Base-by-base conservation (phyloP, 1,140 invertebrate genomes). In the Cecropterus lyciades region DNA sequence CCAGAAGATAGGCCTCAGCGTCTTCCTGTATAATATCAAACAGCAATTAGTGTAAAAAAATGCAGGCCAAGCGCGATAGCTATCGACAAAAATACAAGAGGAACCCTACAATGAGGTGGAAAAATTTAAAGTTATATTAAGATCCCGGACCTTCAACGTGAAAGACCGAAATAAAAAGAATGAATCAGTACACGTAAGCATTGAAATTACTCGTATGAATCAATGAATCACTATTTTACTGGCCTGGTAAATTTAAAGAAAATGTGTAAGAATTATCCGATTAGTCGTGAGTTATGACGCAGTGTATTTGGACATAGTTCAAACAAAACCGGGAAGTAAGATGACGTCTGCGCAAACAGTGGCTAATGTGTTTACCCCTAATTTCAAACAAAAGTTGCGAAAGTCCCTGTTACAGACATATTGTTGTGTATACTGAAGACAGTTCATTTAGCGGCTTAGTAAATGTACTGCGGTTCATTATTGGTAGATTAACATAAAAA, bases 301-400 rank as follows among this genome's bases (percentile, higher is more conserved):
- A 75, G 80, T 83, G 20, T 87, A 80, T 87, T 82, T 81, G 83
- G 80, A 81, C 82, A 85, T 55, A 81, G 80, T 88, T 88, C 84
- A 88, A 90, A 90, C 85, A 88, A 77, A 70, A 63, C 68, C 66
- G 64, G 71, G 67, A 75, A 69, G 77, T 79, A 84, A 80, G 72
- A 73, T 75, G 77, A 75, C 80, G 81, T 81, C 81, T 88, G 87
- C 74, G 74, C 84, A 90, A 90, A 89, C 87, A 87, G 75, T 74
- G 83, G 81, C 82, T 86, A 90, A 90, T 90, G 87, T 86, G 86
- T 88, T 90, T 90, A 84, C 85, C 75, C 79, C 73, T 80, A 79
- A 85, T 82, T 81, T 79, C 80, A 89, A 90, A 89, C 87, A 89
- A 85, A 87, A 88, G 79, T 87, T 85, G 77, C 77, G 67, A 76